Conservation (phyloP, 2,888 invertebrate species). For the Lithodes maja region DNA sequence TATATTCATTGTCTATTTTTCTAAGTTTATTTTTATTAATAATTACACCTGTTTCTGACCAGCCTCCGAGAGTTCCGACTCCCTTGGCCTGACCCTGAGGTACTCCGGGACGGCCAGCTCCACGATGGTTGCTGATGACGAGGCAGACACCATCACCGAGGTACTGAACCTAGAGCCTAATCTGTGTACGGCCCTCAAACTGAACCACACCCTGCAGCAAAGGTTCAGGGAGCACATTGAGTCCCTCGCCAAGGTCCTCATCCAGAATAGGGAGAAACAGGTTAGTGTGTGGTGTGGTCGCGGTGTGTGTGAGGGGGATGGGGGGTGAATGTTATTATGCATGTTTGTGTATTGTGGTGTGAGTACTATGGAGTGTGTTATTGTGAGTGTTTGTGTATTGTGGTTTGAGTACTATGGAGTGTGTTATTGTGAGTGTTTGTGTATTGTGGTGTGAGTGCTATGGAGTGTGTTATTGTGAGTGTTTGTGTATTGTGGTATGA, state of each 20-base stretch:
- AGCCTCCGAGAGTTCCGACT: background rate
- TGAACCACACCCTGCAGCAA: slow-evolving; percentile 56
- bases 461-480: too few species aligned
- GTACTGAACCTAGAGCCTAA: slow-evolving; percentile 12
- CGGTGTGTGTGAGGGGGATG: too few species aligned
- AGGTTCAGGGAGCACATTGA: slow-evolving; percentile 28
- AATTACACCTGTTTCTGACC: background rate
- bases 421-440: too few species aligned
- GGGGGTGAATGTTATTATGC: too few species aligned
- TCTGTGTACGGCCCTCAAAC: slow-evolving; percentile 41
- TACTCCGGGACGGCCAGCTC: background rate
- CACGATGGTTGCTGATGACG: background rate
- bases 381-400: too few species aligned
- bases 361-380: too few species aligned
- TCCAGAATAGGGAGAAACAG: background rate
- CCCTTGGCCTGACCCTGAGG: background rate
- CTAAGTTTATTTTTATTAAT: too few species aligned
- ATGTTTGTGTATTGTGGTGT: too few species aligned
- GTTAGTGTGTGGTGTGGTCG: background rate
- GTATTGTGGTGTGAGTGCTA: too few species aligned
- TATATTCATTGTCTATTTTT: too few species aligned
- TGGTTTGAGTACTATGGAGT: too few species aligned
- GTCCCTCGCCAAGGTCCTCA: slow-evolving; percentile 29
- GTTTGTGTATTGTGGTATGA: too few species aligned
- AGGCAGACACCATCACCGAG: background rate